Evolutionary conservation across 2,888 invertebrate species (phyloP), one percentile per base, ranked within the genome.

Genomic region (Blomia tropicalis): DNA sequence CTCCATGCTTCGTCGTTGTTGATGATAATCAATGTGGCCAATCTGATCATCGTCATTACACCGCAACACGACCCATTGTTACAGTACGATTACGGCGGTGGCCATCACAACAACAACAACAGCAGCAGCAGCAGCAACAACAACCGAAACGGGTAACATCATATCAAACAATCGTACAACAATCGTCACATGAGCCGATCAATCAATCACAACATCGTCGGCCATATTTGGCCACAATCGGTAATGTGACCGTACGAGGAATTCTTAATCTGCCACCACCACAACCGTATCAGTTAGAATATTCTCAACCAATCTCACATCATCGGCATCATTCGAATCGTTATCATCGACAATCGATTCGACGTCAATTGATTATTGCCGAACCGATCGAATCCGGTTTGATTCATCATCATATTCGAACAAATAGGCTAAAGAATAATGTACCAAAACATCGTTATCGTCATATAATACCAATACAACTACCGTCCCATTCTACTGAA

Each of bases 1-100:
- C 63, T 58, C 22, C 31, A 63, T 63, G 59, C 59, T 59, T 63
- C 59, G 47, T 22, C n/a, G n/a, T n/a, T n/a, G n/a, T n/a, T n/a
- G n/a, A n/a, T 47, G 31, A 22, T 63, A 23, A 63, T 59, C 44
- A 43, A 44, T 47, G 63, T 63, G 59, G 59, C 43, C 63, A 63
- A 44, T 54, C 22, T 63, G n/a, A 47, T 47, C 7, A 23, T 31
- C n/a, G 43, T 59, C 25, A 43, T 27, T n/a, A 59, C 59, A n/a
- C 14, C 29, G 11, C 2, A 56, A 3, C 29, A n/a, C 47, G 2
- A 47, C 47, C 4, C 17, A n/a, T 36, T 36, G 36, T 36, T 2
- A n/a, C n/a, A n/a, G n/a, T n/a, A n/a, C n/a, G n/a, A n/a, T n/a
- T n/a, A n/a, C n/a, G n/a, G n/a, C n/a, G n/a, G n/a, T n/a, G n/a